Evolutionary conservation across 2,888 invertebrate species (phyloP).

Genomic region (Nebria salina): DNA sequence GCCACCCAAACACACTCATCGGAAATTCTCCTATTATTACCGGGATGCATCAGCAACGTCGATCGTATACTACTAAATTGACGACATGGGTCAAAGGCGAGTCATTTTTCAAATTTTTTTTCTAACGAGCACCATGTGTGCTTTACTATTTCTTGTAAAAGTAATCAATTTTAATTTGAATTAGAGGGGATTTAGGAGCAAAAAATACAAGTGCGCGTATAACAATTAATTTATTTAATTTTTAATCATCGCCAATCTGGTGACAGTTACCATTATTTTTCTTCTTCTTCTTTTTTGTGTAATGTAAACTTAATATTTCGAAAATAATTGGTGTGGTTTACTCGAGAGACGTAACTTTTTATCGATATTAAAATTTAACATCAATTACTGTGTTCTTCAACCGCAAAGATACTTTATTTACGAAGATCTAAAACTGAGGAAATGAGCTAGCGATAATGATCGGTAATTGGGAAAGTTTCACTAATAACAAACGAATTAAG

Average conservation of each 20-base stretch:
- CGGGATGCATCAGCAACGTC: constrained; percentile 5
- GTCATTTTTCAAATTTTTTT: background rate
- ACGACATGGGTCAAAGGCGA: background rate
- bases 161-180: background rate
- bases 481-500: constrained; percentile 9
- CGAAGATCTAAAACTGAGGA: background rate
- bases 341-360: background rate
- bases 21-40: constrained; percentile 4
- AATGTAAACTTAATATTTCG: too few species aligned
- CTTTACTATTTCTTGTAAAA: background rate
- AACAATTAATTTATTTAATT: too few species aligned
- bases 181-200: too few species aligned
- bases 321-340: too few species aligned
- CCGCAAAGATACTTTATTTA: background rate
- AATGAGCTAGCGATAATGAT: constrained; percentile 1
- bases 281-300: too few species aligned
- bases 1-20: background rate
- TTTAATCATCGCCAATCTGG: too few species aligned
- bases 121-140: background rate
- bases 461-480: constrained; percentile 9
- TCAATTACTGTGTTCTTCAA: background rate
- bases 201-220: too few species aligned
- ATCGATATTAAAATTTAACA: background rate
- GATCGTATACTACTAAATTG: background rate
- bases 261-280: too few species aligned